These are phyloP conservation scores for Semnornis frantzii DNA, from an alignment of 2,113 vertebrate species.

Conservation along the genomic window DNA sequence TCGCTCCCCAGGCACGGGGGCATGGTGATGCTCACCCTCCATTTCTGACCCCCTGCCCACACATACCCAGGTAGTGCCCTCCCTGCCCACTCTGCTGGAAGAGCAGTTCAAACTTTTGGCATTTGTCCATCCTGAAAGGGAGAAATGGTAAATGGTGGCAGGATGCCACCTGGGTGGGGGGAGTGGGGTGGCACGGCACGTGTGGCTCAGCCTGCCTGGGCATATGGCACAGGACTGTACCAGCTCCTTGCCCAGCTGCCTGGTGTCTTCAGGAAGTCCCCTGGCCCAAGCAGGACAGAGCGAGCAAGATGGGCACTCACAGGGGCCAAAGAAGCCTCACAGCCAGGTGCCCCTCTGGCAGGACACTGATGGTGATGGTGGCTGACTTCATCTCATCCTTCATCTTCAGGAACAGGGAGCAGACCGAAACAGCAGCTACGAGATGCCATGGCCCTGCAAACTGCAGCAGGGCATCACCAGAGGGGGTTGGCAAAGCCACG, in stretches of 20 bases:
- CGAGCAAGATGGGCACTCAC: background rate
- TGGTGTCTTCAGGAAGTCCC: background rate
- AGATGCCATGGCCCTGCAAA: constrained; percentile 35
- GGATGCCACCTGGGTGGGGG: accelerated
- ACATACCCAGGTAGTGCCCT: background rate
- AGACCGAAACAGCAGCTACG: background rate
- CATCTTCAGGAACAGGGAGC: background rate
- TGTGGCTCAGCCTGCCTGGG: background rate
- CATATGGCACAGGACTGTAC: background rate
- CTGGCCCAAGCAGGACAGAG: accelerated
- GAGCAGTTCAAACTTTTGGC: background rate
- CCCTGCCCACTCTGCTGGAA: background rate
- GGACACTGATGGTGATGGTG: background rate
- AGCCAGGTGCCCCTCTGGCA: background rate
- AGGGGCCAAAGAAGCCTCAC: background rate
- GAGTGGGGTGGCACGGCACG: background rate
- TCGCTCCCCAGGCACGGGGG: accelerated
- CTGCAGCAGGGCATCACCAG: background rate
- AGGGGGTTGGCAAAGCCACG: background rate
- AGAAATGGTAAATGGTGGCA: background rate
- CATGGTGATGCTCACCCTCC: background rate
- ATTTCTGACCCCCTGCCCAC: background rate
- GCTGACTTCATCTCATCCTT: background rate
- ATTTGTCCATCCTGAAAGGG: background rate
- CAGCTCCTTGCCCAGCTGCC: background rate